Conservation (phyloP, 2,797 vertebrate species). For the Brachyalestes nurse region DNA sequence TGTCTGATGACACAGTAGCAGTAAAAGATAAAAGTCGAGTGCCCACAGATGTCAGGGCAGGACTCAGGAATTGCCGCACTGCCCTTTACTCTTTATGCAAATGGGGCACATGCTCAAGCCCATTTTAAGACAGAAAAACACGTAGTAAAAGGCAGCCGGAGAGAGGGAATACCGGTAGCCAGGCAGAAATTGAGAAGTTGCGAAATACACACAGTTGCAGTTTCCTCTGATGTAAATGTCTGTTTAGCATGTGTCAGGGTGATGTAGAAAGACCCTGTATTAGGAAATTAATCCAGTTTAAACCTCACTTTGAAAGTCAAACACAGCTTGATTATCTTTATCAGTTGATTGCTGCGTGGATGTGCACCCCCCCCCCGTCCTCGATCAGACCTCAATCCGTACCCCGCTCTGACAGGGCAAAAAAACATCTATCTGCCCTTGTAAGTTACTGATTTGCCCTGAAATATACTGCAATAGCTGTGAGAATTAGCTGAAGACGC, state of each 20-base stretch:
- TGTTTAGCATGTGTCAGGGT: background rate
- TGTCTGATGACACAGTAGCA: background rate
- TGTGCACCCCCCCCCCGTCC: too few species aligned
- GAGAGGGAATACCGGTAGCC: background rate
- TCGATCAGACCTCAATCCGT: too few species aligned
- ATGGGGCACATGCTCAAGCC: background rate
- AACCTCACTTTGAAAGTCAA: too few species aligned
- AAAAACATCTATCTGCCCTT: too few species aligned
- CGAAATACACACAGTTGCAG: background rate
- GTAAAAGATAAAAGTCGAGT: background rate
- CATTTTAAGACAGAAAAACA: background rate
- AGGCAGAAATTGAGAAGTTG: conserved; percentile 3
- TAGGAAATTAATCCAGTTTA: too few species aligned
- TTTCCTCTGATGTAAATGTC: conserved; percentile 25
- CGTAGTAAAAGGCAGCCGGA: background rate
- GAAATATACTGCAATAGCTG: too few species aligned
- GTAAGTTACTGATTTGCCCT: too few species aligned
- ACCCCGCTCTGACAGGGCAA: too few species aligned
- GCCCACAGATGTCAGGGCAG: background rate
- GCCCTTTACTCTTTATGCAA: conserved; percentile 16
- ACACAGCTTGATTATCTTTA: too few species aligned
- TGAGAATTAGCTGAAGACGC: too few species aligned
- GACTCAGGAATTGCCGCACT: background rate
- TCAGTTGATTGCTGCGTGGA: too few species aligned
- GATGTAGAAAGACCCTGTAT: background rate